phyloP scores from a whole-genome alignment of 1,140 invertebrate genomes.

The Neuroterus valhalla region DNA sequence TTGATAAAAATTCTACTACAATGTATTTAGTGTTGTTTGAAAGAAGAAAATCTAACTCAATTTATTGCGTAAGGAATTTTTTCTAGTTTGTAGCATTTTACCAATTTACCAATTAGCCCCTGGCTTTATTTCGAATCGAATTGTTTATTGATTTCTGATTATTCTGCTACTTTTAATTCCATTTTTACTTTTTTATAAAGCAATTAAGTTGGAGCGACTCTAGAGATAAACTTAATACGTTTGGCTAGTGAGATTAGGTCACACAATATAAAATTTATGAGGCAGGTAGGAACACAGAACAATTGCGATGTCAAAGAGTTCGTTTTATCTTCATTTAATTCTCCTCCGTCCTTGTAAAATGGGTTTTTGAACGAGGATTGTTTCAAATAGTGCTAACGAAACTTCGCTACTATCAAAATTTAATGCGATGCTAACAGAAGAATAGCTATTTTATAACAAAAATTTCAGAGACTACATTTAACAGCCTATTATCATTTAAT shows the following conservation, averaged over 20 bases:
- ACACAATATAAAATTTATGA: slow-evolving; percentile 16
- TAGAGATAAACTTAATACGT: slow-evolving; percentile 13
- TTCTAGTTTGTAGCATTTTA: no score
- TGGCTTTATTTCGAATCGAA: neutral
- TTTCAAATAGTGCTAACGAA: neutral
- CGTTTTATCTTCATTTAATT: slow-evolving; percentile 29
- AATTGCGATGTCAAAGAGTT: slow-evolving; percentile 25
- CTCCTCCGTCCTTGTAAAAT: slow-evolving; percentile 7
- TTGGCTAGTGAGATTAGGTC: slow-evolving; percentile 1
- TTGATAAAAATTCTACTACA: no score
- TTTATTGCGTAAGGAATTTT: no score
- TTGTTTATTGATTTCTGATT: neutral
- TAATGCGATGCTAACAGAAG: neutral
- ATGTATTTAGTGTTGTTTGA: no score
- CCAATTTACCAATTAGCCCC: neutral
- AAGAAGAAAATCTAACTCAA: no score
- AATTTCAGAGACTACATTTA: neutral
- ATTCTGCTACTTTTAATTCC: neutral
- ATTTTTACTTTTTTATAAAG: slow-evolving; percentile 6
- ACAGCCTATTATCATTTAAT: neutral
- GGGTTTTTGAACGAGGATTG: neutral
- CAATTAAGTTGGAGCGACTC: slow-evolving; percentile 11
- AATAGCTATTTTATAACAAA: neutral
- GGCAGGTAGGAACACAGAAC: slow-evolving; percentile 6
- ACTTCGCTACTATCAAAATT: neutral